Conservation (phyloP, 2,888 invertebrate genomes). For the Phalera bucephala region DNA sequence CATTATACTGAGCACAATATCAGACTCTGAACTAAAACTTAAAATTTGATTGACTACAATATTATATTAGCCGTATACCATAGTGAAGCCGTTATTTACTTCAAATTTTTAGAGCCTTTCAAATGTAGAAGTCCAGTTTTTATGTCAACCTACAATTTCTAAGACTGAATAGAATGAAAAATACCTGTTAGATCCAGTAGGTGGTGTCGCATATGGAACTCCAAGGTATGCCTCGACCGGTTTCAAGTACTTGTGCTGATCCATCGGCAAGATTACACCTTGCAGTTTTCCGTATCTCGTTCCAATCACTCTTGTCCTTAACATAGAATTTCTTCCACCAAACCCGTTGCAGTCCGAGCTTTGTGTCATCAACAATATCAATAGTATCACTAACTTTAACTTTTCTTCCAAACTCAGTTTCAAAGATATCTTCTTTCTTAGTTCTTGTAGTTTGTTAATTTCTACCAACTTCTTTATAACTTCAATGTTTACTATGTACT, state of each 20-base stretch:
- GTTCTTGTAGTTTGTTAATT: conserved; percentile 24
- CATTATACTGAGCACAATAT: no score
- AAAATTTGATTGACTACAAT: no score
- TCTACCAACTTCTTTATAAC: conserved; percentile 29
- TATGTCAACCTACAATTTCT: no score
- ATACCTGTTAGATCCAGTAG: conserved; percentile 90
- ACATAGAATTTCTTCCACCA: conserved; percentile 84
- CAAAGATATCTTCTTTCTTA: conserved; percentile 33
- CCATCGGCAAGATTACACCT: conserved; percentile 91
- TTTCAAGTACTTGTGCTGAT: conserved; percentile 88
- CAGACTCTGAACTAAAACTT: no score
- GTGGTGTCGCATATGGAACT: conserved; percentile 94
- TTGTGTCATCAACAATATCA: conserved; percentile 58
- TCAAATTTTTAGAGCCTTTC: no score
- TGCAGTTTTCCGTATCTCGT: conserved; percentile 93
- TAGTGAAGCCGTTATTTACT: no score
- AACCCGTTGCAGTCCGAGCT: conserved; percentile 67
- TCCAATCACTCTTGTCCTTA: conserved; percentile 90
- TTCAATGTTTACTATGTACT: conserved; percentile 50
- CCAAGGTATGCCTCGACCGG: conserved; percentile 92
- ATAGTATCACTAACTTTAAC: conserved; percentile 55
- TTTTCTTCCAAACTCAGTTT: conserved; percentile 44
- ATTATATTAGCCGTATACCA: no score
- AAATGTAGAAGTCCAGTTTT: no score
- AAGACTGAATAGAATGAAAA: no score